Conservation (phyloP, 2,797 vertebrate genomes). For the Gephyroberyx darwinii region DNA sequence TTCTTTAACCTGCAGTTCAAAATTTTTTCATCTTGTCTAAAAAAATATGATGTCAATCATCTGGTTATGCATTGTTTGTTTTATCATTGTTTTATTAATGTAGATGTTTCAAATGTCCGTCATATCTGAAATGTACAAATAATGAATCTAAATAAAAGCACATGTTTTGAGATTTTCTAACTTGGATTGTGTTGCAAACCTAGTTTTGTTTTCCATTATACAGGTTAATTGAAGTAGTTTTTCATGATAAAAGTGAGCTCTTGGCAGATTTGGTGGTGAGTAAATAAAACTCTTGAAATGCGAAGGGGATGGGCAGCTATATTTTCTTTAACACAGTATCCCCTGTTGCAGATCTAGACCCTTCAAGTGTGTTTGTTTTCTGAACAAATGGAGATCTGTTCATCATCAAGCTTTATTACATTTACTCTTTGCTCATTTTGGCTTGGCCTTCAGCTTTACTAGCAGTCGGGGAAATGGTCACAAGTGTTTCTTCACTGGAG, state of each 20-base stretch:
- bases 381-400: slow-evolving; percentile 28
- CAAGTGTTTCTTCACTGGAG: slow-evolving; percentile 40
- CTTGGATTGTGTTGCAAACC: slow-evolving; percentile 68
- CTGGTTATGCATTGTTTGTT: slow-evolving; percentile 80
- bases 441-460: slow-evolving; percentile 4
- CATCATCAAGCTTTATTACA: slow-evolving; percentile 16
- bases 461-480: slow-evolving; percentile 14
- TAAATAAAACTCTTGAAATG: neutral
- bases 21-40: slow-evolving; percentile 75
- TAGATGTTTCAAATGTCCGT: slow-evolving; percentile 87
- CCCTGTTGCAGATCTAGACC: neutral
- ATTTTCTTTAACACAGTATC: neutral
- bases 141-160: slow-evolving; percentile 92
- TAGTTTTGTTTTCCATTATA: slow-evolving; percentile 5
- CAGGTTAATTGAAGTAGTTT: neutral
- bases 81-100: slow-evolving; percentile 80
- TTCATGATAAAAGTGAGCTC: too few relatives aligned
- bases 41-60: slow-evolving; percentile 71
- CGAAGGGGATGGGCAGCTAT: slow-evolving; percentile 8
- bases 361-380: slow-evolving; percentile 4
- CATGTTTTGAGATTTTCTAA: slow-evolving; percentile 89
- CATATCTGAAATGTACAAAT: slow-evolving; percentile 91
- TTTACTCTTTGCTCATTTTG: slow-evolving; percentile 3
- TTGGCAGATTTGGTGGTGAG: neutral
- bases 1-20: slow-evolving; percentile 65